Evolutionary conservation across 30 jellyfish, hydroid and myxozoan genomes (phyloP).

Genomic region (Aurelia sp.): DNA sequence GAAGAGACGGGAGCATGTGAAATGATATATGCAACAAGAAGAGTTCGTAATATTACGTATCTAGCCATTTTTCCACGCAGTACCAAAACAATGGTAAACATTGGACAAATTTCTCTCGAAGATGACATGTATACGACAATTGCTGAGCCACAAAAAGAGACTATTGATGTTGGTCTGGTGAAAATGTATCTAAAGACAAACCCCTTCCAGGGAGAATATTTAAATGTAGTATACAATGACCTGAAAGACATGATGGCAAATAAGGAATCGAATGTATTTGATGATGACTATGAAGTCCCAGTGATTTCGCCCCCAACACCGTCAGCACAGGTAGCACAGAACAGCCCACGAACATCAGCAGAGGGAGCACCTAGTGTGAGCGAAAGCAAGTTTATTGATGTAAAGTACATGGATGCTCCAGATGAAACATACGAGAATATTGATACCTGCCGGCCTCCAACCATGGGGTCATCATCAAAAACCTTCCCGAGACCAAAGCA

Average conservation of each 20-base stretch:
- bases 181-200: not conserved
- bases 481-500: too few relatives aligned
- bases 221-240: not conserved
- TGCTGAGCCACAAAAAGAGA: slow-evolving; percentile 7
- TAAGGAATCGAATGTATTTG: not conserved
- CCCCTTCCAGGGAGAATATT: slow-evolving; percentile 8
- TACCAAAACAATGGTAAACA: not conserved
- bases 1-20: not conserved
- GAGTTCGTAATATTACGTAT: not conserved
- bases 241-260: not conserved
- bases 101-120: slow-evolving; percentile 8
- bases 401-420: too few relatives aligned
- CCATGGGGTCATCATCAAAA: too few relatives aligned
- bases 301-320: too few relatives aligned
- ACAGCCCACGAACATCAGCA: too few relatives aligned
- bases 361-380: too few relatives aligned
- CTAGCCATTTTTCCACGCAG: not conserved
- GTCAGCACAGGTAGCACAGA: too few relatives aligned
- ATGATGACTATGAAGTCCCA: too few relatives aligned
- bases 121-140: not conserved
- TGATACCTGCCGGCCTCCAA: too few relatives aligned
- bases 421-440: too few relatives aligned
- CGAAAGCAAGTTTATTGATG: too few relatives aligned
- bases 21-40: slow-evolving; percentile 16
- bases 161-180: not conserved